Base-by-base conservation (phyloP, 2,888 invertebrate species). In the Frankliniella intonsa region DNA sequence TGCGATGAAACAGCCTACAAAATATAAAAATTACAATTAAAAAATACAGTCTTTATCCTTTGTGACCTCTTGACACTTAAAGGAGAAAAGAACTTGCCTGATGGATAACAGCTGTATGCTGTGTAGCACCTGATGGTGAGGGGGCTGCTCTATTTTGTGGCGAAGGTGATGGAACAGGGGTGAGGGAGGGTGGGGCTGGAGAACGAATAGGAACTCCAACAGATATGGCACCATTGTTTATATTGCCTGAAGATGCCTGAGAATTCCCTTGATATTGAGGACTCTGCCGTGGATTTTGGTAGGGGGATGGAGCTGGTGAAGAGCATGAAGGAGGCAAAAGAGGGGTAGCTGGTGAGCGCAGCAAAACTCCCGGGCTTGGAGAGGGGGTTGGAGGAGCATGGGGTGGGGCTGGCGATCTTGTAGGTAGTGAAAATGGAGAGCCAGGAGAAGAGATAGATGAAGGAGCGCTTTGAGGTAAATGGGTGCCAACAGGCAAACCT, bases 1-100 rank as follows among this genome's bases (percentile, higher is more conserved):
- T 76, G 69, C 7, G 69, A 76, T 76, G 69, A 76, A 8, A 76
- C 69, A 76, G 69, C 69, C 69, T 76, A 9, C 69, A 76, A 25
- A 9, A 12, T 25, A 25, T 76, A 3, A 76, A 25, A 22, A 76
- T 38, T 25, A 12, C 5, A 76, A 76, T 76, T 76, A 12, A 1
- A 38, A 38, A 38, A 38, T 38, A 38, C 3, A 38, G 38, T 3
- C 38, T 38, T 38, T 38, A 3, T 38, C 38, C 38, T 38, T 38
- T 3, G 38, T 3, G 38, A 38, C 38, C 38, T 17, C 5, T 22
- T 0, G 22, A 69, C 10, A 55, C 19, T 55, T 55, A 14, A 11
- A 62, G 14, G 7, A 62, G 62, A 17, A 0, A 62, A 62, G 62
- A n/a, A 0, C 7, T 62, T 76, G 25, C 69, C 69, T 76, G 69